A percentile compares a stretch with the other conserved stretches of the same genome.
phyloP scores from a whole-genome alignment of 2,797 vertebrate genomes.

The Parauchenoglanis ngamensis region DNA sequence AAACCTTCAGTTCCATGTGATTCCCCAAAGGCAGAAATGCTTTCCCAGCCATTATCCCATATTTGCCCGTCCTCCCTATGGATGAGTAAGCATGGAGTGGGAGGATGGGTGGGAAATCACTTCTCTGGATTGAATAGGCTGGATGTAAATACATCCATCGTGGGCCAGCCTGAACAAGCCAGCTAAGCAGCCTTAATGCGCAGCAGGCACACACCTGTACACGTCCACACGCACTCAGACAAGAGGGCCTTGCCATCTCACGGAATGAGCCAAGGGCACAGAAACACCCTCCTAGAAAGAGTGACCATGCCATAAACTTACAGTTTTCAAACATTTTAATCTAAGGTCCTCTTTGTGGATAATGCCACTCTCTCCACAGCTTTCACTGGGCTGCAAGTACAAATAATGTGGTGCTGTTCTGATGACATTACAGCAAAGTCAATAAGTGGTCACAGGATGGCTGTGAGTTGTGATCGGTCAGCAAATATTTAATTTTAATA shows the following conservation, averaged over 20 bases:
- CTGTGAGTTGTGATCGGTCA: not conserved
- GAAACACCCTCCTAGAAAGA: slow-evolving; percentile 26
- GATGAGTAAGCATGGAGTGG: slow-evolving; percentile 60
- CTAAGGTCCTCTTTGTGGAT: not conserved
- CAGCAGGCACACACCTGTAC: slow-evolving; percentile 54
- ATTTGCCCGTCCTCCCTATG: slow-evolving; percentile 47
- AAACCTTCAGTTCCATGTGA: slow-evolving; percentile 46
- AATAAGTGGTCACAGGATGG: not conserved
- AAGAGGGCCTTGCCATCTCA: slow-evolving; percentile 20
- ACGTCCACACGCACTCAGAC: slow-evolving; percentile 41
- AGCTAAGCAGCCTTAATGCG: slow-evolving; percentile 62
- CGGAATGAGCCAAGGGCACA: not conserved
- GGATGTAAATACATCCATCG: slow-evolving; percentile 75
- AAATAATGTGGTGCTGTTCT: not conserved
- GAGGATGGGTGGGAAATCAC: slow-evolving; percentile 72
- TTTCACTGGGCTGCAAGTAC: not conserved
- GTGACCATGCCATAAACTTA: not conserved
- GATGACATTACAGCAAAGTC: not conserved
- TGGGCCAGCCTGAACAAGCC: slow-evolving; percentile 74
- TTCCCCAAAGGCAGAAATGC: slow-evolving; percentile 59
- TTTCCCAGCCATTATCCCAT: slow-evolving; percentile 60
- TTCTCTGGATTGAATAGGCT: slow-evolving; percentile 64
- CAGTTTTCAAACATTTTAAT: not conserved
- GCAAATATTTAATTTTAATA: not conserved
- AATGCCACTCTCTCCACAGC: not conserved